Percentiles rank a stretch among this genome's conserved stretches.
phyloP scores from a whole-genome alignment of 2,113 vertebrate genomes.

The Ia io region DNA sequence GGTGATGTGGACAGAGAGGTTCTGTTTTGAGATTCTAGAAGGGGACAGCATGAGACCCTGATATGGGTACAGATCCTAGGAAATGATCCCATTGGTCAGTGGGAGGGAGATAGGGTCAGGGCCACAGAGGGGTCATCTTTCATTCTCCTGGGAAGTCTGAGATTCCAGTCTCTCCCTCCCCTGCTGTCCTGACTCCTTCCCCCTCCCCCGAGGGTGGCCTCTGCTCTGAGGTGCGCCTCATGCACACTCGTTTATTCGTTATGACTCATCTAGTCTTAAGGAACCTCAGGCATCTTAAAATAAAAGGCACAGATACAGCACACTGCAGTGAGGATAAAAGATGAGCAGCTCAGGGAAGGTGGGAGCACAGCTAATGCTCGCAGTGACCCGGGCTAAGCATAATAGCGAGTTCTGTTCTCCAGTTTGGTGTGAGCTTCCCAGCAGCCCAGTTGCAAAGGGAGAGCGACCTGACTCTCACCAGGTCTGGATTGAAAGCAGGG shows the following conservation, averaged over 20 bases:
- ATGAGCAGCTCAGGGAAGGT: background rate
- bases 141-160: background rate
- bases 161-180: background rate
- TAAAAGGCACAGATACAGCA: background rate
- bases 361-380: background rate
- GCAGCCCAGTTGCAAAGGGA: background rate
- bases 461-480: background rate
- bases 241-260: background rate
- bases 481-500: background rate
- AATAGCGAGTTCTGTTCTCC: background rate
- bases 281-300: background rate
- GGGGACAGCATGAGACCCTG: background rate
- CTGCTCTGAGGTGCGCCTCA: background rate
- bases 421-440: background rate
- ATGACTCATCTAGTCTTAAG: background rate
- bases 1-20: background rate
- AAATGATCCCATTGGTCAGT: background rate
- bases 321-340: background rate
- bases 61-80: background rate
- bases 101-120: background rate
- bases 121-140: too few species aligned
- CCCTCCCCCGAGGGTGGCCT: background rate
- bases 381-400: background rate
- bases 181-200: background rate
- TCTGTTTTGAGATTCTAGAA: background rate